Evolutionary conservation across 2,797 vertebrate genomes (phyloP), one percentile per base, ranked within the genome.

Genomic region (Muraenolepis orangiensis): DNA sequence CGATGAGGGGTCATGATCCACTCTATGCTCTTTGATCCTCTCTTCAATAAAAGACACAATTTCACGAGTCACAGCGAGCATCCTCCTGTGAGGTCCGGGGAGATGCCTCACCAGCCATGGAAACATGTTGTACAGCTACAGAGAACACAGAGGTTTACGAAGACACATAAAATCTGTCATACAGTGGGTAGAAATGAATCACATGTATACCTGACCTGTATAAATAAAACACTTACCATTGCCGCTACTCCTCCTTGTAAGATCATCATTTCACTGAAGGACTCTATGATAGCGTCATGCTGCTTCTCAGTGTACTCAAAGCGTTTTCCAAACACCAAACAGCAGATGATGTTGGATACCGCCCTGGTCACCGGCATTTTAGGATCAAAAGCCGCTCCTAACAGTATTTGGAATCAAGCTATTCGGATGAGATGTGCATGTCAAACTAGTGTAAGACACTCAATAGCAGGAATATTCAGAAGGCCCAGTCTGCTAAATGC

Each of bases 271-370:
- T 91, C 83, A 7, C 30, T 80, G 1, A 91, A 38, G 4, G 10
- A 4, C 2, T 73, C 75, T 13, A 66, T 12, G 10, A 66, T 4
- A 30, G 64, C 2, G 13, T 30, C 23, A 66, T 28, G 28, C 23
- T 66, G 26, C 64, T 66, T 66, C 23, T 96, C 94, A 0, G 88
- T 87, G 31, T 96, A 97, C 31, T 95, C 90, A 20, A 94, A 97
- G 61, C 93, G 92, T 83, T 91, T 93, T 8, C 95, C 94, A 4
- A 96, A 96, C 76, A 95, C 1, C 0, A 96, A 77, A 0, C 92
- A 94, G 46, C 89, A 92, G 79, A 97, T 94, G 20, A 97, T 68
- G 73, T 96, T 97, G 79, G 92, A 80, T 57, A 94, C 75, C 0
- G 91, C 81, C 7, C 80, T 92, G 74, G 85, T 89, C 2, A 91